phyloP scores from a whole-genome alignment of 2,797 vertebrate genomes.

The Oreortyx pictus region DNA sequence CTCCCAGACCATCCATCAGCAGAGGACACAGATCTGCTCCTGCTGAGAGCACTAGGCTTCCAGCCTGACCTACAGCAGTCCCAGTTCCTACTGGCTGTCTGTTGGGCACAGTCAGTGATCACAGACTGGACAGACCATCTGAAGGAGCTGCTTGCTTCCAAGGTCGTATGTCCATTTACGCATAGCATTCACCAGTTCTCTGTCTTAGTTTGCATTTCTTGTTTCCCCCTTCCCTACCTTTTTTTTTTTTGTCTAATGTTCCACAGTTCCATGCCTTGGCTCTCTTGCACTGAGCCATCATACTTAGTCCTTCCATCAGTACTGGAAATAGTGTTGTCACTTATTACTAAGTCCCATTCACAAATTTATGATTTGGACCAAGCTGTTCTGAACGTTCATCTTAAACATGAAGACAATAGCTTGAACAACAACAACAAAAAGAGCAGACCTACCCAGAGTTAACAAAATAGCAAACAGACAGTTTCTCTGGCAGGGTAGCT shows the following conservation, averaged over 20 bases:
- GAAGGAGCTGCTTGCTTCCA: neutral
- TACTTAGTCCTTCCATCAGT: neutral
- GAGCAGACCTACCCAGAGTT: conserved; percentile 91
- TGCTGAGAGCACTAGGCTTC: neutral
- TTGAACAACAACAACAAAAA: neutral
- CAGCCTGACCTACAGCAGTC: neutral
- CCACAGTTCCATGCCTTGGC: neutral
- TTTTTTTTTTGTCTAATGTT: neutral
- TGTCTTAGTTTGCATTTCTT: neutral
- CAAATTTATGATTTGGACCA: neutral
- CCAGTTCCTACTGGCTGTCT: neutral
- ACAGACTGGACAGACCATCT: fast-evolving
- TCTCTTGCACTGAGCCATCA: neutral
- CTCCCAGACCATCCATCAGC: neutral
- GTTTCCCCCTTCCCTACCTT: fast-evolving
- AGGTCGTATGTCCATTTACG: neutral
- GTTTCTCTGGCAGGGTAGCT: conserved; percentile 88
- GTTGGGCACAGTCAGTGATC: neutral
- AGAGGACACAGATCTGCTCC: neutral
- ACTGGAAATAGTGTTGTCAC: neutral
- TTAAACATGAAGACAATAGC: neutral
- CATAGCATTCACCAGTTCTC: neutral
- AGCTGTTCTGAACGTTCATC: neutral
- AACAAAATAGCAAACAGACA: conserved; percentile 96
- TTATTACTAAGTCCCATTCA: neutral